phyloP scores from a whole-genome alignment of 2,888 invertebrate genomes.

The Abscondita cerata region DNA sequence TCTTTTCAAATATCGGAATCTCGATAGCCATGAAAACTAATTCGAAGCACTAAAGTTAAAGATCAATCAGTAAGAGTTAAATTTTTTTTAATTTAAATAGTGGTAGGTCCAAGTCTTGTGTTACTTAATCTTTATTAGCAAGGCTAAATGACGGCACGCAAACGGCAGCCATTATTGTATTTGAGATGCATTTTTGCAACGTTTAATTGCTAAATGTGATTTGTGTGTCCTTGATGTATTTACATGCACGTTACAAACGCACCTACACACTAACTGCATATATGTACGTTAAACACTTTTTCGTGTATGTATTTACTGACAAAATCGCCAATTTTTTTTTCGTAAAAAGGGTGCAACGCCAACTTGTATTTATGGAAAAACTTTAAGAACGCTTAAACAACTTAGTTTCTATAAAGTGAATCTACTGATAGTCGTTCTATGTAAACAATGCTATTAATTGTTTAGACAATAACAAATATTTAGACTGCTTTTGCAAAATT shows the following conservation, averaged over 20 bases:
- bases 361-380: too few species aligned
- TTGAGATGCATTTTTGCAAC: conserved; percentile 27
- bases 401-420: too few species aligned
- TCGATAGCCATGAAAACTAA: not conserved
- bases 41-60: not conserved
- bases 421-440: too few species aligned
- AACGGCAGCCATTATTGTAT: conserved; percentile 19
- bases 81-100: not conserved
- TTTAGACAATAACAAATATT: too few species aligned
- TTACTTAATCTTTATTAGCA: conserved; percentile 10
- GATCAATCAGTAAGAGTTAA: conserved; percentile 3
- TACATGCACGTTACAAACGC: conserved; percentile 6
- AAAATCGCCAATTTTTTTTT: too few species aligned
- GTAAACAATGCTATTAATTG: too few species aligned
- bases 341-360: too few species aligned
- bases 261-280: conserved; percentile 11
- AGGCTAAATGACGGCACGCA: conserved; percentile 12
- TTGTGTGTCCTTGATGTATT: conserved; percentile 40
- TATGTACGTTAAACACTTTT: too few species aligned
- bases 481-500: too few species aligned
- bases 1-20: too few species aligned
- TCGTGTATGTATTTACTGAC: too few species aligned
- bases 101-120: conserved; percentile 1
- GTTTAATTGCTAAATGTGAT: conserved; percentile 44
- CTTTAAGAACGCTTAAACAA: too few species aligned